Percentiles rank a stretch among this genome's conserved stretches.
Evolutionary conservation across 2,797 vertebrate species (phyloP).

Genomic region (Argentina silus): DNA sequence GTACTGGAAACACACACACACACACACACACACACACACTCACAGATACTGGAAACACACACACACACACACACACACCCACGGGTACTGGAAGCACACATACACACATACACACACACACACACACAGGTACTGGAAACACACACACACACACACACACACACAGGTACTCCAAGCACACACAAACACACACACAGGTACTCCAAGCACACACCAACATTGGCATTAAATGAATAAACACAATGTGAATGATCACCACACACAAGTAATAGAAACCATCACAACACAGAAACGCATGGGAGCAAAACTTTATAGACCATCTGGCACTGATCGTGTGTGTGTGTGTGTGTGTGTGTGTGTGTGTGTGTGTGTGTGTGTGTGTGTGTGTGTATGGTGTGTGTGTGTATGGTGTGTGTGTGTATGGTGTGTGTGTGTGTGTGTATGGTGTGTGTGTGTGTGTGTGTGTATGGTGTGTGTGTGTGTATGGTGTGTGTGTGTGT

Average conservation of each 20-base stretch:
- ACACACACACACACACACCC: background rate
- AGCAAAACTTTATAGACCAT: background rate
- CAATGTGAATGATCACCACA: background rate
- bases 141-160: background rate
- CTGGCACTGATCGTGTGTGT: background rate
- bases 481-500: constrained; percentile 24
- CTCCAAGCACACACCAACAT: background rate
- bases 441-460: background rate
- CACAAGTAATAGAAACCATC: background rate
- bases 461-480: background rate
- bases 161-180: background rate
- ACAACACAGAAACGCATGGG: background rate
- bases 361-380: background rate
- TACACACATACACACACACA: background rate
- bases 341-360: background rate
- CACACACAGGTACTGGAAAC: background rate
- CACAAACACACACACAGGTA: background rate
- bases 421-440: background rate
- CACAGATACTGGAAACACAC: background rate
- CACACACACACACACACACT: background rate
- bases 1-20: constrained; percentile 25
- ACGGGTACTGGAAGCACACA: background rate
- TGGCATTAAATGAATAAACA: too few relatives aligned
- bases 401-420: background rate
- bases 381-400: background rate